Conservation (phyloP, 2,888 invertebrate species). For the Calameuta filiformis region DNA sequence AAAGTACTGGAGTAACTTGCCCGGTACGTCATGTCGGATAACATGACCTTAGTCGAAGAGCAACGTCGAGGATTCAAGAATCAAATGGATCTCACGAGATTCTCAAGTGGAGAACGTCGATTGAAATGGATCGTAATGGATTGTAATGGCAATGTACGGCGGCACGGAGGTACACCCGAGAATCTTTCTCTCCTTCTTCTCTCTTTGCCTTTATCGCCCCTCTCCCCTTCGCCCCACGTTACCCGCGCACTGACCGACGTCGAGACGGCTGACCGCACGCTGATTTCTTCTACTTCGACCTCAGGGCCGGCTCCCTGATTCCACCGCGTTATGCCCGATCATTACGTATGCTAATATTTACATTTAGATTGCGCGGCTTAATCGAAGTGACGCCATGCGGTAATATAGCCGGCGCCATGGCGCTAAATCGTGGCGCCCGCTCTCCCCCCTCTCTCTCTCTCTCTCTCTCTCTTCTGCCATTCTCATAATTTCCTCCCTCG, state of each 20-base stretch:
- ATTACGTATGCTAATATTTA: constrained; percentile 64
- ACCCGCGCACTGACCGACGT: not conserved
- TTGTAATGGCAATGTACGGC: not conserved
- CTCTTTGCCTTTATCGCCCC: constrained; percentile 18
- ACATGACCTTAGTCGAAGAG: not conserved
- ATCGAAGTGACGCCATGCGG: constrained; percentile 64
- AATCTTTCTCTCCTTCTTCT: constrained; percentile 5
- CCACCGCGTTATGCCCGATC: constrained; percentile 48
- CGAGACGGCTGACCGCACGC: not conserved
- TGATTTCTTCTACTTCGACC: not conserved
- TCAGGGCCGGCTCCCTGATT: not conserved
- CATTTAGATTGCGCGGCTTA: constrained; percentile 63
- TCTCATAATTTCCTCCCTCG: constrained; percentile 4
- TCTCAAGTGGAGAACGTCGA: not conserved
- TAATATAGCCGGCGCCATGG: constrained; percentile 63
- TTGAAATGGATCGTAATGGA: not conserved
- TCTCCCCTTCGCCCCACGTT: too few species aligned
- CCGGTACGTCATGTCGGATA: not conserved
- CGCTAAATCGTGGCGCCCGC: constrained; percentile 53
- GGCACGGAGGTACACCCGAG: not conserved
- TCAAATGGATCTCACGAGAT: not conserved
- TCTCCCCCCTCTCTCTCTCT: constrained; percentile 13
- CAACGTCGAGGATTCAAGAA: not conserved
- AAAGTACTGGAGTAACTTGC: not conserved
- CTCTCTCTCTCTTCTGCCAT: not conserved